A percentile compares a stretch with the other conserved stretches of the same genome.
Evolutionary conservation across 1,140 invertebrate genomes (phyloP).

Genomic region (Zophobas atratus): DNA sequence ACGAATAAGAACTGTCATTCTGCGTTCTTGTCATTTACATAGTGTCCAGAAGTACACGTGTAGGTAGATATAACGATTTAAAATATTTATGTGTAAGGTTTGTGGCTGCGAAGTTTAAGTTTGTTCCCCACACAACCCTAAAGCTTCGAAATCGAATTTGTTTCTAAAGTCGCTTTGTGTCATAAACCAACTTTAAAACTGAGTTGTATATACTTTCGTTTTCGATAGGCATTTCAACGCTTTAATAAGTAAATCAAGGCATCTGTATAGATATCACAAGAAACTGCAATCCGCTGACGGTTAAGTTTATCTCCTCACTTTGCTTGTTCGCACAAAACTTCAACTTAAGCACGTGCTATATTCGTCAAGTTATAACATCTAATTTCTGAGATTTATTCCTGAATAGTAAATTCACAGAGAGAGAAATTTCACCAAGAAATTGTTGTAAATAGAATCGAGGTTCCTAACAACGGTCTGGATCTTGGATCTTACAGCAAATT

Average conservation of each 20-base stretch:
- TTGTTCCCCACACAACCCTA: constrained; percentile 4
- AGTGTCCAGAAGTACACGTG: not conserved
- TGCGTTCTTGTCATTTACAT: not conserved
- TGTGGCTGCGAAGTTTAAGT: not conserved
- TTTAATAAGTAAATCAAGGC: not conserved
- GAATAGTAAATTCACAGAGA: constrained; percentile 21
- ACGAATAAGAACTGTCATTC: constrained; percentile 1
- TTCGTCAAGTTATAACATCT: constrained; percentile 31
- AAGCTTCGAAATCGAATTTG: constrained; percentile 14
- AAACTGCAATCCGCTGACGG: constrained; percentile 8
- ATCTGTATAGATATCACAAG: not conserved
- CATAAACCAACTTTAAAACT: constrained; percentile 23
- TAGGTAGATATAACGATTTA: not conserved
- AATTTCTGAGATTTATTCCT: constrained; percentile 39
- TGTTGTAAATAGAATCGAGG: constrained; percentile 34
- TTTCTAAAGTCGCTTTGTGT: constrained; percentile 20
- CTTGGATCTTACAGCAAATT: constrained; percentile 33
- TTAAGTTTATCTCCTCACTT: not conserved
- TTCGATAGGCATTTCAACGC: not conserved
- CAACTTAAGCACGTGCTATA: constrained; percentile 26
- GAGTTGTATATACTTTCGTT: not conserved
- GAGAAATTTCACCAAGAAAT: constrained; percentile 34
- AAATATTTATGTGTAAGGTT: not conserved
- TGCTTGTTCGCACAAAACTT: constrained; percentile 27
- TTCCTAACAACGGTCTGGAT: constrained; percentile 29